A percentile compares a stretch with the other conserved stretches of the same genome.
Evolutionary conservation across 1,140 invertebrate species (phyloP).

Genomic region (Pseudomyrmex flavicornis): DNA sequence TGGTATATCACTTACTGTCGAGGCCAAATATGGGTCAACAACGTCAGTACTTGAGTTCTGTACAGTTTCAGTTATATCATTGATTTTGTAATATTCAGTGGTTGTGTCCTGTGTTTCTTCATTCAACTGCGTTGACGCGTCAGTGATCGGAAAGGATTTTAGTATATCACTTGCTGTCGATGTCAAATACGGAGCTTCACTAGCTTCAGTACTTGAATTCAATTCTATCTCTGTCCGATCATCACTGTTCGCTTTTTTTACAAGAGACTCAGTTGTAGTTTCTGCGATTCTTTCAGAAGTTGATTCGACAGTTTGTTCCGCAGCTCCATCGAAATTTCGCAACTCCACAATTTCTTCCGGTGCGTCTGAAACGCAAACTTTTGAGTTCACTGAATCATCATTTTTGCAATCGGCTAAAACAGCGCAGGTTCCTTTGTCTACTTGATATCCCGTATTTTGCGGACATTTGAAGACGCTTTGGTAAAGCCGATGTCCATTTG

Average conservation of each 20-base stretch:
- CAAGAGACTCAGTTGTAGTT: no score
- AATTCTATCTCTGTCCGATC: not conserved
- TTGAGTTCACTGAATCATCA: not conserved
- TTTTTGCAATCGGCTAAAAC: not conserved
- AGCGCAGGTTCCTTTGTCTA: slow-evolving; percentile 22
- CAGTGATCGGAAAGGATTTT: not conserved
- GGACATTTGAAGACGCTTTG: slow-evolving; percentile 55
- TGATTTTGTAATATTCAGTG: not conserved
- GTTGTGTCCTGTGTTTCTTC: not conserved
- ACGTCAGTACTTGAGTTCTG: not conserved
- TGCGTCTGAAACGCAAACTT: slow-evolving; percentile 22
- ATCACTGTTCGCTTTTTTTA: not conserved
- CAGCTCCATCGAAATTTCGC: not conserved
- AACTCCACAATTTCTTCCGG: slow-evolving; percentile 8
- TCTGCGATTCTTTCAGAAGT: not conserved
- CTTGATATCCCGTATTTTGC: slow-evolving; percentile 39
- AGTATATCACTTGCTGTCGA: not conserved
- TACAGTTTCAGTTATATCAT: not conserved
- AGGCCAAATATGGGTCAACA: not conserved
- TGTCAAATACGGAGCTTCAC: not conserved
- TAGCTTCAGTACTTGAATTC: not conserved
- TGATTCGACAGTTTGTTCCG: not conserved
- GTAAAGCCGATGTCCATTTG: slow-evolving; percentile 10
- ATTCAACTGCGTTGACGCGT: not conserved
- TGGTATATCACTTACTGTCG: not conserved